phyloP scores from a whole-genome alignment of 2,888 invertebrate species.

The Andrena flavipes region DNA sequence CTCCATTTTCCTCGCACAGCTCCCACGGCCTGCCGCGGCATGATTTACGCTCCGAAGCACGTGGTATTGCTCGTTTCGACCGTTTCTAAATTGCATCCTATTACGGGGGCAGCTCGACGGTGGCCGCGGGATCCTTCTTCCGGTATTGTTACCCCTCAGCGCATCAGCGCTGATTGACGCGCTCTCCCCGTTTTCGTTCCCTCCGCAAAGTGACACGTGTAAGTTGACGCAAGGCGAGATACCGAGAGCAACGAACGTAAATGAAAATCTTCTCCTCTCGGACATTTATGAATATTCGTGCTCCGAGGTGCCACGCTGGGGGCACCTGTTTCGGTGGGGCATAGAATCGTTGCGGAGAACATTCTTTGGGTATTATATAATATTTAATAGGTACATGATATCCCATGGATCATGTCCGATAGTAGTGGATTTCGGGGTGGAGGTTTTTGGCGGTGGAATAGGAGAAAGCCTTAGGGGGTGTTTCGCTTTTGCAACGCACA shows the following conservation, averaged over 20 bases:
- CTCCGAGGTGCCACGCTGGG: no score
- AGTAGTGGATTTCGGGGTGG: no score
- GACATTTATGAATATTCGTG: background rate
- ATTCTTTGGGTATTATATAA: no score
- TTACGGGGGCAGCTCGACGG: conserved; percentile 57
- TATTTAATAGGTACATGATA: no score
- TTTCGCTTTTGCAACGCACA: background rate
- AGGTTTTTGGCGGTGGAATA: no score
- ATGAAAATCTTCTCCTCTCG: background rate
- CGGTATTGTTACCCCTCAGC: background rate
- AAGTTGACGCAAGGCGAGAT: background rate
- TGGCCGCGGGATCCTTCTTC: conserved; percentile 26
- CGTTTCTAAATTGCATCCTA: conserved; percentile 75
- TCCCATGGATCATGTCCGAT: no score
- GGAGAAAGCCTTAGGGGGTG: background rate
- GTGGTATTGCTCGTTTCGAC: conserved; percentile 75
- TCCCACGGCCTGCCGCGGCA: conserved; percentile 48
- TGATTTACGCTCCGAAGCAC: conserved; percentile 76
- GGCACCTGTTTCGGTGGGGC: no score
- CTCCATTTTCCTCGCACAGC: conserved; percentile 70
- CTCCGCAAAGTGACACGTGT: background rate
- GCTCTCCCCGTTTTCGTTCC: background rate
- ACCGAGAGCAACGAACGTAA: background rate
- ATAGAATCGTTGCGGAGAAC: no score
- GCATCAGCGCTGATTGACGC: conserved; percentile 23